Conservation (phyloP, 2,797 vertebrate genomes). For the Anabas testudineus region DNA sequence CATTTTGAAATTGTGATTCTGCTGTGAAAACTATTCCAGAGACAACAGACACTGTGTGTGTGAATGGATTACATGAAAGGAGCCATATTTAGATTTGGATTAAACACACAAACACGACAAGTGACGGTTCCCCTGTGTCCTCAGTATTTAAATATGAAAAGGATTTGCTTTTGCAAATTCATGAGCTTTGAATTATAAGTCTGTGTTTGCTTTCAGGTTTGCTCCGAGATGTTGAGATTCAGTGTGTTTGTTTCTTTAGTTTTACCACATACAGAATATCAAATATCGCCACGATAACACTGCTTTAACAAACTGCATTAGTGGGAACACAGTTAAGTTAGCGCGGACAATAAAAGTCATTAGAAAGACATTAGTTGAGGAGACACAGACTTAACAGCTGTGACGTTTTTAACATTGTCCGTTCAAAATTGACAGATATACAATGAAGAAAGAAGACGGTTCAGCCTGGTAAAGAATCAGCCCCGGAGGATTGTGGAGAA, state of each 20-base stretch:
- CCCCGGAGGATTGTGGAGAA: conserved; percentile 94
- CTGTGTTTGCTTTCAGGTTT: conserved; percentile 4
- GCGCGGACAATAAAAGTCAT: conserved; percentile 1
- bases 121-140: conserved; percentile 14
- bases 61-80: conserved; percentile 30
- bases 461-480: conserved; percentile 93
- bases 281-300: neutral
- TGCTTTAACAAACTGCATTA: neutral
- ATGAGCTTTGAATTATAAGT: conserved; percentile 7
- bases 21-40: conserved; percentile 18
- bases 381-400: conserved; percentile 22
- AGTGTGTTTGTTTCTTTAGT: neutral
- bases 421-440: conserved; percentile 88
- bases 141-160: conserved; percentile 23
- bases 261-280: neutral
- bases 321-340: conserved; percentile 10
- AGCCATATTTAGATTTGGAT: conserved; percentile 47
- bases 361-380: conserved; percentile 18
- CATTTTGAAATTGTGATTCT: conserved; percentile 7
- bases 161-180: conserved; percentile 25
- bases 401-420: conserved; percentile 26
- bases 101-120: conserved; percentile 24
- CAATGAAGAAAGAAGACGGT: conserved; percentile 92
- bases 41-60: conserved; percentile 15
- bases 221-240: neutral